Evolutionary conservation across 1,140 invertebrate species (phyloP).

Genomic region (Probaryconus sp.): DNA sequence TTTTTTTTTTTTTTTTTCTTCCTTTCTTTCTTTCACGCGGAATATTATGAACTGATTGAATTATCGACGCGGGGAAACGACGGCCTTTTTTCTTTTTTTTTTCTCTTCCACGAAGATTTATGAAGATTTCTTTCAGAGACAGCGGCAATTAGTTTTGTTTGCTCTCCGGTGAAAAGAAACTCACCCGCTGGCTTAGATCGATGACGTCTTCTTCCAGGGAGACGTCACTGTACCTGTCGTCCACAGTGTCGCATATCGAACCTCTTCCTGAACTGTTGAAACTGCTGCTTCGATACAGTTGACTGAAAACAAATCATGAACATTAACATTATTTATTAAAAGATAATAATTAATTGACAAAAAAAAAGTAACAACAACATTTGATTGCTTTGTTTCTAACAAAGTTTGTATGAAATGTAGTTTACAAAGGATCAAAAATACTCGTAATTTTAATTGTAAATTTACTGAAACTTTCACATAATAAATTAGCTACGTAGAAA

Average conservation of each 20-base stretch:
- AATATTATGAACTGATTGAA: conserved; percentile 29
- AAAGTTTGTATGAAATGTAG: no score
- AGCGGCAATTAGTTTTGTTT: no score
- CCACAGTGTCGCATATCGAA: conserved; percentile 91
- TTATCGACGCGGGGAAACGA: conserved; percentile 12
- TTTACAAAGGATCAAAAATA: no score
- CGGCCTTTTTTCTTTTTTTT: no score
- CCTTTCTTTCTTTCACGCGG: not conserved
- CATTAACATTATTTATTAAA: conserved; percentile 1
- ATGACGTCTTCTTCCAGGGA: conserved; percentile 94
- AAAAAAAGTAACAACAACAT: no score
- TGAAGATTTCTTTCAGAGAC: no score
- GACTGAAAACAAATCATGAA: conserved; percentile 81
- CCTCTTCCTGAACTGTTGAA: conserved; percentile 93
- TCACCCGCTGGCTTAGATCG: conserved; percentile 93
- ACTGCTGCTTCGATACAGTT: conserved; percentile 92
- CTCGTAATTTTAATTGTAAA: no score
- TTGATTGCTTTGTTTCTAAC: no score
- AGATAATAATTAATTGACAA: conserved; percentile 1
- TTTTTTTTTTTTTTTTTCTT: not conserved
- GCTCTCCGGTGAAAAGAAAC: conserved; percentile 67
- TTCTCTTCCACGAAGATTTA: not conserved
- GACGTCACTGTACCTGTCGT: conserved; percentile 95
- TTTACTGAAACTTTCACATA: no score
- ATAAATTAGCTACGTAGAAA: no score